Percentiles rank a stretch among this genome's conserved stretches.
Conservation (phyloP, 1,140 invertebrate species). For the Aphelenchoides besseyi region DNA sequence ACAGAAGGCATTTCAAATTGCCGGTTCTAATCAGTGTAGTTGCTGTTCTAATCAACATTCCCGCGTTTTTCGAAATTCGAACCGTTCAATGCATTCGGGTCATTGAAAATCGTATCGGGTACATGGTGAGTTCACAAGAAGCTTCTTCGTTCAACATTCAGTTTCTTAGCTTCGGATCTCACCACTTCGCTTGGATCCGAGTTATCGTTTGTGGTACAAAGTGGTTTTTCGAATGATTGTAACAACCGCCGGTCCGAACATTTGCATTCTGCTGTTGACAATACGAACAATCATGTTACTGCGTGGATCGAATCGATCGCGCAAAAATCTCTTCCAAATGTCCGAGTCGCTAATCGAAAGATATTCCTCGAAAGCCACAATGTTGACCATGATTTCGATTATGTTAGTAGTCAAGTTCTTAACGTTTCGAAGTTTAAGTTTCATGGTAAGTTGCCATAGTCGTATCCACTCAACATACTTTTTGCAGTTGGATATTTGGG, state of each 20-base stretch:
- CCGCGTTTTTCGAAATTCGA: conserved; percentile 51
- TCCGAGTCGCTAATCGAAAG: conserved; percentile 46
- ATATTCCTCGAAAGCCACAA: conserved; percentile 52
- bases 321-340: conserved; percentile 52
- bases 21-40: conserved; percentile 43
- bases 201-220: conserved; percentile 47
- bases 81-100: conserved; percentile 27
- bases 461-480: conserved; percentile 17
- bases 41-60: conserved; percentile 48
- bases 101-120: conserved; percentile 32
- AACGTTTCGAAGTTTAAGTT: conserved; percentile 46
- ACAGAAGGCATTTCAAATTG: conserved; percentile 48
- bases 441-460: conserved; percentile 34
- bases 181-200: conserved; percentile 25
- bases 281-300: conserved; percentile 41
- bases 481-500: conserved; percentile 50
- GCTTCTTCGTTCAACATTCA: neutral
- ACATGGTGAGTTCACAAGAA: conserved; percentile 22
- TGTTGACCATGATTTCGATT: conserved; percentile 53
- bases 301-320: conserved; percentile 43
- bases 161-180: conserved; percentile 36
- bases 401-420: conserved; percentile 51
- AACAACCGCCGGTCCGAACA: conserved; percentile 49
- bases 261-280: conserved; percentile 41
- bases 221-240: conserved; percentile 48